phyloP scores from a whole-genome alignment of 2,113 vertebrate species.

The Indicator maculatus region DNA sequence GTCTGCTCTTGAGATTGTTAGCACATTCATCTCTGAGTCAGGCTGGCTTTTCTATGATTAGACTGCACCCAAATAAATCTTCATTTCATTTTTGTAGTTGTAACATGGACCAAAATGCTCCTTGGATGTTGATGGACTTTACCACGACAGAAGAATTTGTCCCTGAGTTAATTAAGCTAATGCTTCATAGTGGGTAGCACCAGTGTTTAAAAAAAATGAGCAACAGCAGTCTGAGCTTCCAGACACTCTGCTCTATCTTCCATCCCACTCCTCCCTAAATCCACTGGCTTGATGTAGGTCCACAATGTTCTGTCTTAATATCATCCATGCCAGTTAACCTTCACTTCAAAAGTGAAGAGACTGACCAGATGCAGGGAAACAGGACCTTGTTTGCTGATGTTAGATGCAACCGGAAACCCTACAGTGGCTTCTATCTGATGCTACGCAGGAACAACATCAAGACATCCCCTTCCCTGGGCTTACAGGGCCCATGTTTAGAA shows the following conservation, averaged over 20 bases:
- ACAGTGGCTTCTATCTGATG: background rate
- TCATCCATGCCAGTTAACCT: background rate
- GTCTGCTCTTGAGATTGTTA: conserved; percentile 54
- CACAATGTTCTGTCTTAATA: background rate
- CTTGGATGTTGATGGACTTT: conserved; percentile 13
- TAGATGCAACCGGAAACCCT: background rate
- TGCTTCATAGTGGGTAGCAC: background rate
- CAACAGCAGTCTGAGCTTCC: conserved; percentile 28
- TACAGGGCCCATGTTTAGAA: background rate
- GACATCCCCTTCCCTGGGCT: background rate
- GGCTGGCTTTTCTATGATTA: conserved; percentile 26
- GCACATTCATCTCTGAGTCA: conserved; percentile 34
- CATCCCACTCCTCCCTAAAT: background rate
- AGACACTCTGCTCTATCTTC: background rate
- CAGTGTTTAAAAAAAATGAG: conserved; percentile 28
- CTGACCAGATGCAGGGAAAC: rapidly evolving
- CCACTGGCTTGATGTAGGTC: background rate
- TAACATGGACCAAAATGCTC: conserved; percentile 10
- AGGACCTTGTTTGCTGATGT: background rate
- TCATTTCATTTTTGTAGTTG: conserved; percentile 38
- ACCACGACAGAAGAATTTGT: conserved; percentile 28
- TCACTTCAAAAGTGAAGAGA: background rate
- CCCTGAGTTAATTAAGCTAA: conserved; percentile 45
- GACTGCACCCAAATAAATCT: conserved; percentile 39
- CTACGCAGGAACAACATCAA: background rate